Base-by-base conservation (phyloP, 2,113 vertebrate species). In the Daboia siamensis region DNA sequence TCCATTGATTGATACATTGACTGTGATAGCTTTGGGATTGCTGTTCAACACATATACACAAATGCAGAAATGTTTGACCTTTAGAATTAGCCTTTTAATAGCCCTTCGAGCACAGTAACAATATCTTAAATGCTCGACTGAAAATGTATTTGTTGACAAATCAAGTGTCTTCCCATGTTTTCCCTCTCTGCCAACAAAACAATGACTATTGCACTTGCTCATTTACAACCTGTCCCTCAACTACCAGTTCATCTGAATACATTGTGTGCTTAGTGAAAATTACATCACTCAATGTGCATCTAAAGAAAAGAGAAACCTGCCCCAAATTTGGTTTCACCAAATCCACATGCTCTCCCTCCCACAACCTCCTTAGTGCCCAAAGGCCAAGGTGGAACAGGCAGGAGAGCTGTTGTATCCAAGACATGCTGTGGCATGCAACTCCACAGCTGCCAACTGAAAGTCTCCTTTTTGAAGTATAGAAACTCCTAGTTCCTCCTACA, bases 361-460 rank as follows among this genome's bases (percentile, higher is more conserved):
- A 74, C 87, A 86, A n/a, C 93, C 0, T 0, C 29, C 88, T 61
- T 0, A 0, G 52, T 44, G 90, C 55, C 89, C 69, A 0, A 59
- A 20, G 74, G 93, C 86, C 57, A 33, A 46, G 0, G 92, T 39
- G 33, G 56, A 64, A 44, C 3, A 10, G 55, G 44, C 56, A 86
- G 6, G 33, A 1, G 3, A 87, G 1, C 56, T 69, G 59, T 80
- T 80, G 52, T 2, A 48, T n/a, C 33, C 69, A 29, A 74, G 52
- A 85, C 61, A 48, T 39, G 90, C 56, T 12, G 24, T 8, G 33
- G 56, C 90, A 85, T 33, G 90, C 46, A 23, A 17, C 90, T 89
- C 23, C 6, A 54, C 20, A 57, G 87, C 46, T 89, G 55, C 90
- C 87, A 86, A 90, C 74, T 64, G 23, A 90, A 90, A 93, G 88